Conservation (phyloP, 2,797 vertebrate genomes). For the Eulemur albifrons region DNA sequence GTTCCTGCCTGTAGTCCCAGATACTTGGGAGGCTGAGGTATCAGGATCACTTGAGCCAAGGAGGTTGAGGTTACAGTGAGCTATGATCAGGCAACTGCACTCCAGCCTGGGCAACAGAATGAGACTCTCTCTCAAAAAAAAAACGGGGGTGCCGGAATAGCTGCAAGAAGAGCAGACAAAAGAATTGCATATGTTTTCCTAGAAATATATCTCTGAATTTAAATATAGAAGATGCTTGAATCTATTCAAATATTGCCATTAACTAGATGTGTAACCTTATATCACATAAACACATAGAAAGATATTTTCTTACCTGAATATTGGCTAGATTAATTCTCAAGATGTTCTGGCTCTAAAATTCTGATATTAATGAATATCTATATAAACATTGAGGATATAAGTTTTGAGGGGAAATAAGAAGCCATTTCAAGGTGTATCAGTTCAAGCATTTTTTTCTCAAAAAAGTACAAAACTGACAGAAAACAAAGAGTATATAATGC, state of each 20-base stretch:
- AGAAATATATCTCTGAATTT: background rate
- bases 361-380: background rate
- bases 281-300: background rate
- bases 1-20: too few relatives aligned
- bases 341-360: background rate
- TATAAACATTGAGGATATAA: background rate
- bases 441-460: background rate
- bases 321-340: background rate
- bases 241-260: background rate
- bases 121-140: too few relatives aligned
- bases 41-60: too few relatives aligned
- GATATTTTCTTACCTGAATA: background rate
- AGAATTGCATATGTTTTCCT: background rate
- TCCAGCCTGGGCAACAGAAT: too few relatives aligned
- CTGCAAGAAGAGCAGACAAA: background rate
- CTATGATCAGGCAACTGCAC: too few relatives aligned
- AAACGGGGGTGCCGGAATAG: too few relatives aligned
- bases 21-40: too few relatives aligned
- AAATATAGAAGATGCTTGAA: background rate
- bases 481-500: background rate
- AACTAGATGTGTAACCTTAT: background rate
- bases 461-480: background rate
- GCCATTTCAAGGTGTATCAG: background rate
- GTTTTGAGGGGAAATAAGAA: background rate
- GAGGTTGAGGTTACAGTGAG: too few relatives aligned